Evolutionary conservation across 2,113 vertebrate genomes (phyloP).

Genomic region (Hystrix cristata): DNA sequence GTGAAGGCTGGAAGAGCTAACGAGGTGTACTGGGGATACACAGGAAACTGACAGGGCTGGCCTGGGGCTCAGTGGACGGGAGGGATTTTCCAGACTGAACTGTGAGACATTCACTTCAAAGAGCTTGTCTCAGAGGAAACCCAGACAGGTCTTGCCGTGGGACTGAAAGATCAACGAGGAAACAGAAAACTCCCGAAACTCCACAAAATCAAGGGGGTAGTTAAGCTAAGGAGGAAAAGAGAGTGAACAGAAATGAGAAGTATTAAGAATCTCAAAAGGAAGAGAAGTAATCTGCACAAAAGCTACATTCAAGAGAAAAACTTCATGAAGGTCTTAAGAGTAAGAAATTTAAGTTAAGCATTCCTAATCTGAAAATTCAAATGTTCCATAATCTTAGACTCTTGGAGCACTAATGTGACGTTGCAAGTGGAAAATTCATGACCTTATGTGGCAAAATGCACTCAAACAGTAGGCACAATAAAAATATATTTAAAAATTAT

Average conservation of each 20-base stretch:
- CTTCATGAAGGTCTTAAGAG: background rate
- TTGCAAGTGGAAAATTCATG: background rate
- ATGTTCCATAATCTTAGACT: background rate
- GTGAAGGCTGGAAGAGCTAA: background rate
- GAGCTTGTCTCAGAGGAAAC: constrained; percentile 72
- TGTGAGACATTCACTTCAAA: constrained; percentile 74
- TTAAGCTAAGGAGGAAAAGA: constrained; percentile 50
- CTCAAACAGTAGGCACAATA: background rate
- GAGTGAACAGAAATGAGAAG: constrained; percentile 61
- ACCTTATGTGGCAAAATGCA: background rate
- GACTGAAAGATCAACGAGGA: constrained; percentile 61
- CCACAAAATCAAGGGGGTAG: constrained; percentile 19
- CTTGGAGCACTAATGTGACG: background rate
- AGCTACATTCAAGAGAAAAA: background rate
- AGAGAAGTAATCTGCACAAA: background rate
- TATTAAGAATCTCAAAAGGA: constrained; percentile 37
- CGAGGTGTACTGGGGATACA: rapidly evolving
- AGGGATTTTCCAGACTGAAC: constrained; percentile 57
- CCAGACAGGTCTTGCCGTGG: constrained; percentile 14
- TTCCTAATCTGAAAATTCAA: background rate
- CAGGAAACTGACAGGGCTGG: background rate
- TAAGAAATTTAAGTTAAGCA: background rate
- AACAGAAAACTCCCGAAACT: background rate
- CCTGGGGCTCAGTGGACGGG: background rate
- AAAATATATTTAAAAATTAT: background rate